Percentiles rank a stretch among this genome's conserved stretches.
phyloP scores from a whole-genome alignment of 2,797 vertebrate genomes.

The Delichon dasypus region DNA sequence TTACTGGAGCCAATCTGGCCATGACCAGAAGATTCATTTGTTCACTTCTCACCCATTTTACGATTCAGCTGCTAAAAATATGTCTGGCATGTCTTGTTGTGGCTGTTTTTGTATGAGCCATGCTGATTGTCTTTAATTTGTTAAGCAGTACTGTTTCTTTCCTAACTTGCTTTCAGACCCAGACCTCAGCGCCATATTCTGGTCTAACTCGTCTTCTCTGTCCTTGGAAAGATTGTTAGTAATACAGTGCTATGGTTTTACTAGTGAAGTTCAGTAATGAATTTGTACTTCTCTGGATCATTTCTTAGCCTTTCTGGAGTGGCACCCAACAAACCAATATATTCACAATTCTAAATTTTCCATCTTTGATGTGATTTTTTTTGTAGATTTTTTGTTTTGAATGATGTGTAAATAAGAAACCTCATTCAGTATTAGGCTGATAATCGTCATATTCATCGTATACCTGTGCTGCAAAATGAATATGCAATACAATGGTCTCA shows the following conservation, averaged over 20 bases:
- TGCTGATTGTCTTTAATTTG: background rate
- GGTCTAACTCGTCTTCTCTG: background rate
- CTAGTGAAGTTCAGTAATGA: background rate
- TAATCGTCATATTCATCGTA: background rate
- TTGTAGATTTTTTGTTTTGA: background rate
- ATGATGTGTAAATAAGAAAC: background rate
- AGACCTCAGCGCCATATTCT: background rate
- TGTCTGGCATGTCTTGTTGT: accelerated
- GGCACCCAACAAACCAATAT: background rate
- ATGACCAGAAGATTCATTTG: background rate
- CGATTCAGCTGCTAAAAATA: background rate
- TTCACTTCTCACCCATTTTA: background rate
- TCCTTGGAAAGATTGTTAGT: background rate
- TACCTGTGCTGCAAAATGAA: background rate
- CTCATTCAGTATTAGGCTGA: background rate
- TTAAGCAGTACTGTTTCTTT: background rate
- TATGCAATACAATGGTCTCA: background rate
- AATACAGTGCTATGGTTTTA: accelerated
- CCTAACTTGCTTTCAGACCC: background rate
- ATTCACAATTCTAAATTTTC: background rate
- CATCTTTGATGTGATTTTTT: background rate
- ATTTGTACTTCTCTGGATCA: background rate
- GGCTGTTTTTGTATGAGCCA: background rate
- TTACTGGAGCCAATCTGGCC: background rate
- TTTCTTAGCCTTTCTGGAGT: background rate